Evolutionary conservation across 2,113 vertebrate genomes (phyloP).

Genomic region (Oreochromis spilurus): DNA sequence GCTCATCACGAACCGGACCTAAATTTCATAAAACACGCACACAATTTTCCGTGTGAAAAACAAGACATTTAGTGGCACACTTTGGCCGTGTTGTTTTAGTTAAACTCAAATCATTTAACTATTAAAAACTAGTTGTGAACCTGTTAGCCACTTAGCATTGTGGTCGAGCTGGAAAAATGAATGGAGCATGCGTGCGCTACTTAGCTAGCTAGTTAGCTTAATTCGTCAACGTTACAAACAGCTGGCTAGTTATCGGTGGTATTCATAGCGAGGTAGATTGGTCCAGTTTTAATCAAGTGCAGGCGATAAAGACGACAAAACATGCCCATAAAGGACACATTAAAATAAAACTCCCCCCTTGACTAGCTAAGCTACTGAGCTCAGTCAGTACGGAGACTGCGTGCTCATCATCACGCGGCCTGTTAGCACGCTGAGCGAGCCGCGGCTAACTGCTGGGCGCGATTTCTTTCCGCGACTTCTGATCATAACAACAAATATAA

Average conservation of each 20-base stretch:
- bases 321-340: background rate
- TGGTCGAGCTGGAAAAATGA: constrained; percentile 36
- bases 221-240: background rate
- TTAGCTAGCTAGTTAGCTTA: constrained; percentile 36
- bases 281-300: accelerated
- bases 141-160: constrained; percentile 34
- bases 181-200: constrained; percentile 60
- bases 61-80: accelerated
- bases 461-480: constrained; percentile 52
- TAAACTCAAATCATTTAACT: background rate
- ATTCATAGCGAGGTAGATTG: accelerated
- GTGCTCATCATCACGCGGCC: constrained; percentile 61
- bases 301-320: accelerated
- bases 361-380: background rate
- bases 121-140: background rate
- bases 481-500: constrained; percentile 9
- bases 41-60: accelerated
- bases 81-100: background rate
- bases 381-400: constrained; percentile 14
- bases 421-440: constrained; percentile 46
- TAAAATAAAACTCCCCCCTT: background rate
- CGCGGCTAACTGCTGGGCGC: constrained; percentile 44
- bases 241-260: background rate
- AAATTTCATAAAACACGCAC: accelerated
- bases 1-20: background rate